Evolutionary conservation across 2,888 invertebrate species (phyloP).

Genomic region (Cyclophora albipunctata): DNA sequence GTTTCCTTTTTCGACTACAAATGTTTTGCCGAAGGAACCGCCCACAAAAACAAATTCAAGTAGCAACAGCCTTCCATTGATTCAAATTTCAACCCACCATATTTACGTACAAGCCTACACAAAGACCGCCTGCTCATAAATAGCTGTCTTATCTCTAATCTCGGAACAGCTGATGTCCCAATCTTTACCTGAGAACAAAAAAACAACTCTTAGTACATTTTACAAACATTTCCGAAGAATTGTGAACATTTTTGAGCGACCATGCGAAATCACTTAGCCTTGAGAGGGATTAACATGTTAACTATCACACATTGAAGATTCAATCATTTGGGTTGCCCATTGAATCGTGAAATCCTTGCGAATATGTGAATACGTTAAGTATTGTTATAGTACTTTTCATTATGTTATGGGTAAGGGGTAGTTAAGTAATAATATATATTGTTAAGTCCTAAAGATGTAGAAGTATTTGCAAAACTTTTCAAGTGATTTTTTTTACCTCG

Average conservation of each 20-base stretch:
- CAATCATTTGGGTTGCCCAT: conserved; percentile 19
- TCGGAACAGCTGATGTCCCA: conserved; percentile 17
- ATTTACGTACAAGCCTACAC: too few relatives aligned
- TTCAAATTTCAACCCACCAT: too few relatives aligned
- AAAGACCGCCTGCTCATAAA: too few relatives aligned
- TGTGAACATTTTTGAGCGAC: conserved; percentile 10
- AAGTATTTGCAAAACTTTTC: too few relatives aligned
- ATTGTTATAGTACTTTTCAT: neutral
- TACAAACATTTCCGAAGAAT: conserved; percentile 15
- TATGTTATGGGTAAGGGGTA: too few relatives aligned
- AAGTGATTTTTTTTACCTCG: too few relatives aligned
- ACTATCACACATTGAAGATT: conserved; percentile 26
- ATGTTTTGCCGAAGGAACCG: too few relatives aligned
- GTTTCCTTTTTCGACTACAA: too few relatives aligned
- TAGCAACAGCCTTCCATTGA: too few relatives aligned
- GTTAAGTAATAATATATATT: too few relatives aligned
- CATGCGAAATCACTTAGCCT: conserved; percentile 38
- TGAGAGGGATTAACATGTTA: conserved; percentile 29
- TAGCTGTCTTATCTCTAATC: conserved; percentile 1
- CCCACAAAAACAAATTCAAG: too few relatives aligned
- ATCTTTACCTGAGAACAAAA: conserved; percentile 42
- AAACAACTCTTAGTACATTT: conserved; percentile 20
- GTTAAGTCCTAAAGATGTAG: too few relatives aligned
- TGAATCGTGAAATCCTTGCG: conserved; percentile 22
- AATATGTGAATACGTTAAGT: conserved; percentile 5